Percentiles rank a stretch among this genome's conserved stretches.
phyloP scores from a whole-genome alignment of 1,140 invertebrate genomes.

The Drosophila setifemur region DNA sequence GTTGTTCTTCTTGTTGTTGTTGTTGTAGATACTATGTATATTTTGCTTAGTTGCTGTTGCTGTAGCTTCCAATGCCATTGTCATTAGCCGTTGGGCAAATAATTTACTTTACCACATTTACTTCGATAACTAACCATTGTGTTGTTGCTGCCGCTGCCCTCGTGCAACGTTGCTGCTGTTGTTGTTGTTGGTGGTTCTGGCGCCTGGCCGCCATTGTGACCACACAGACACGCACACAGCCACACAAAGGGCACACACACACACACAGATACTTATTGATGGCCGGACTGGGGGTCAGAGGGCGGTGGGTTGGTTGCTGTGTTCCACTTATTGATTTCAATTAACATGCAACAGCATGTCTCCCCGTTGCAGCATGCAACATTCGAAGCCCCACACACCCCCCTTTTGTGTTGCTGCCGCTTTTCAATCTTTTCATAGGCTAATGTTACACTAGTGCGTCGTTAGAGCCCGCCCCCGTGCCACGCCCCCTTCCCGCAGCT shows the following conservation, averaged over 20 bases:
- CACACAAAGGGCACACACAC: constrained; percentile 3
- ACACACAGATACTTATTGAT: constrained; percentile 1
- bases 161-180: constrained; percentile 10
- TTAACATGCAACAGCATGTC: constrained; percentile 81
- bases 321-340: constrained; percentile 80
- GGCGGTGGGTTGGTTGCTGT: constrained; percentile 25
- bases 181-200: constrained; percentile 18
- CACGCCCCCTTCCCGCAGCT: background rate
- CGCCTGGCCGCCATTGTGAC: constrained; percentile 58
- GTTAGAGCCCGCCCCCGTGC: constrained; percentile 54
- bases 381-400: too few species aligned
- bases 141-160: constrained; percentile 47
- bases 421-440: constrained; percentile 78
- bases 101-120: constrained; percentile 77
- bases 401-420: constrained; percentile 37
- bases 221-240: constrained; percentile 36
- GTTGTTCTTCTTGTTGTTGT: constrained; percentile 6
- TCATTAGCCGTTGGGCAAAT: constrained; percentile 76
- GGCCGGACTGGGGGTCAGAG: constrained; percentile 4
- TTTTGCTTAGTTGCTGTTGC: constrained; percentile 14
- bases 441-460: constrained; percentile 79
- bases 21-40: too few species aligned
- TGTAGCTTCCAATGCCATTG: constrained; percentile 50
- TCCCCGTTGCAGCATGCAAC: constrained; percentile 58
- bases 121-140: constrained; percentile 76